Evolutionary conservation across 2,797 vertebrate species (phyloP), one percentile per base, ranked within the genome.

Genomic region (Cuculus canorus): DNA sequence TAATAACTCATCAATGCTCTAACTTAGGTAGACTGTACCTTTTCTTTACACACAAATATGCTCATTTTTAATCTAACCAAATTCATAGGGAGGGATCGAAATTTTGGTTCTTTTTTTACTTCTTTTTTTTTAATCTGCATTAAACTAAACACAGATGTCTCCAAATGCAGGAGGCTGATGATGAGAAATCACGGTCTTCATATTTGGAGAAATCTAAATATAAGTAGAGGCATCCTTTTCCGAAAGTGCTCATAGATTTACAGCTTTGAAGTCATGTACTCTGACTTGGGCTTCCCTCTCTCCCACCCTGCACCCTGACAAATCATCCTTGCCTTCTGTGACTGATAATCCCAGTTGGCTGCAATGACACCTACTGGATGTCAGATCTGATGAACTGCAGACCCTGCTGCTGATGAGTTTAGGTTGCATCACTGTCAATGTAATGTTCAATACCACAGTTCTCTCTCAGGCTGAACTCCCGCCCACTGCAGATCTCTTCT

Each of bases 11-110:
- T 59, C 92, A 53, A 90, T 88, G 41, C 63, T 92, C 86, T 81
- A 83, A 82, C 2, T 56, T n/a, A 66, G 21, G 22, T 60, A 76
- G 43, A 69, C 37, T 43, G 28, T 15, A 82, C 37, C 73, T 91
- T 96, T 90, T 47, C 54, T 92, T 91, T 92, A 85, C 47, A 54
- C 53, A 94, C n/a, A 93, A 68, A 83, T 12, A 30, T 81, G 69
- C 41, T 85, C 47, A 85, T 89, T 87, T 94, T 96, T 91, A 91
- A 84, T 86, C 79, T 92, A 93, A 95, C 52, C 32, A 96, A 84
- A 95, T 94, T 86, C 75, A 82, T 5, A 82, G 32, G 45, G 71
- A 89, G 56, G 80, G 76, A 88, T 39, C 32, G 41, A 92, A 71
- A 87, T 66, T 77, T 60, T 59, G 21, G 17, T 77, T 66, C 10